Conservation (phyloP, 2,113 vertebrate species). For the Ammodytes marinus region DNA sequence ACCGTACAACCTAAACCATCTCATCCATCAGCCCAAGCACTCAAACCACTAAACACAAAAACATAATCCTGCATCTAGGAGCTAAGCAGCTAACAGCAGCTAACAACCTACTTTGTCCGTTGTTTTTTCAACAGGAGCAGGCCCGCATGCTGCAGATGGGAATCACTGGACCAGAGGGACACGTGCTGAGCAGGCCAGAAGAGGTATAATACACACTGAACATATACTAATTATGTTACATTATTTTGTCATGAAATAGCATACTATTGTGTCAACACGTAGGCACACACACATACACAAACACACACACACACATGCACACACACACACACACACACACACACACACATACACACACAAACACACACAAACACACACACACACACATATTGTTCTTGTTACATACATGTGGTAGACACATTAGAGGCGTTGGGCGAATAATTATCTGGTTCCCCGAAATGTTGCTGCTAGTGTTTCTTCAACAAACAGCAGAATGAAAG, state of each 20-base stretch:
- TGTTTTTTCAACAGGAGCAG: slow-evolving; percentile 89
- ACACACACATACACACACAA: slow-evolving; percentile 23
- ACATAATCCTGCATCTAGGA: slow-evolving; percentile 6
- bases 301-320: background rate
- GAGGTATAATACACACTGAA: slow-evolving; percentile 85
- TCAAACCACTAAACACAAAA: background rate
- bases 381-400: slow-evolving; percentile 57
- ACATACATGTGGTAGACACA: slow-evolving; percentile 59
- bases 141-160: slow-evolving; percentile 95
- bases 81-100: background rate
- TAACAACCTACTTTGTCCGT: slow-evolving; percentile 1
- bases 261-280: background rate
- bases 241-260: background rate
- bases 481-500: slow-evolving; percentile 55
- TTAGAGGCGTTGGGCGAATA: slow-evolving; percentile 21
- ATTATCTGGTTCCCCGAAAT: slow-evolving; percentile 19
- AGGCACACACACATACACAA: no score
- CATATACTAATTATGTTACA: background rate
- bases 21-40: background rate
- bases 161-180: slow-evolving; percentile 95
- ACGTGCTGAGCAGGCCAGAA: slow-evolving; percentile 95
- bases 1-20: no score
- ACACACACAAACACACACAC: background rate
- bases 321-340: background rate
- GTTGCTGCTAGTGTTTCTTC: slow-evolving; percentile 40